These are phyloP conservation scores for Eucera pruinosa DNA, from an alignment of 2,888 invertebrate species.

Conservation along the genomic window DNA sequence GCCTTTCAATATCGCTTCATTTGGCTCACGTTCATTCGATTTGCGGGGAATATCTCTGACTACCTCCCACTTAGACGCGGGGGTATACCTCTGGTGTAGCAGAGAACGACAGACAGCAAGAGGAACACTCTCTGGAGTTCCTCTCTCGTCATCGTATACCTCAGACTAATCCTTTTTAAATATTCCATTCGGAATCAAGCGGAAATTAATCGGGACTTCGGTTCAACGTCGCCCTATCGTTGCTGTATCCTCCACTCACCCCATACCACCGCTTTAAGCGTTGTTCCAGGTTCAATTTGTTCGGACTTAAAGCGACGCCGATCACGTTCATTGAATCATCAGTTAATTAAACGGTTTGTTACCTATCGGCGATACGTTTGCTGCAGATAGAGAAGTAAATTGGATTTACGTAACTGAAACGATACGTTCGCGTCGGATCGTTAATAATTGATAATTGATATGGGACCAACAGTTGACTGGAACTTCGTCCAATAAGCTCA, in stretches of 20 bases:
- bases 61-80: constrained; percentile 36
- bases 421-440: constrained; percentile 36
- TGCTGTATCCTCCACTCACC: constrained; percentile 7
- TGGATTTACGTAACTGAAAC: constrained; percentile 51
- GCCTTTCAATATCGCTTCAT: constrained; percentile 79
- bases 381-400: constrained; percentile 37
- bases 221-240: constrained; percentile 21
- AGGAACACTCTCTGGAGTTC: constrained; percentile 13
- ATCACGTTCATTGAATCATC: constrained; percentile 47
- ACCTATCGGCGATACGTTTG: constrained; percentile 39
- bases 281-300: constrained; percentile 48
- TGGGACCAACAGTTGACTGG: constrained; percentile 1
- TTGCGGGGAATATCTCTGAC: constrained; percentile 76
- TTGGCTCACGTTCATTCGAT: constrained; percentile 78
- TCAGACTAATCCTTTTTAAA: constrained; percentile 74
- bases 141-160: constrained; percentile 52
- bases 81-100: background rate
- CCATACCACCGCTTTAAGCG: constrained; percentile 6
- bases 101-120: constrained; percentile 52
- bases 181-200: constrained; percentile 73
- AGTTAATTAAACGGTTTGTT: constrained; percentile 62
- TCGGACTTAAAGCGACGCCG: constrained; percentile 45
- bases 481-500: too few species aligned
- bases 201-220: constrained; percentile 74
- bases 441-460: constrained; percentile 42